These are phyloP conservation scores for Polydrusus pterygomalis DNA, from an alignment of 2,888 invertebrate species.

Conservation along the genomic window DNA sequence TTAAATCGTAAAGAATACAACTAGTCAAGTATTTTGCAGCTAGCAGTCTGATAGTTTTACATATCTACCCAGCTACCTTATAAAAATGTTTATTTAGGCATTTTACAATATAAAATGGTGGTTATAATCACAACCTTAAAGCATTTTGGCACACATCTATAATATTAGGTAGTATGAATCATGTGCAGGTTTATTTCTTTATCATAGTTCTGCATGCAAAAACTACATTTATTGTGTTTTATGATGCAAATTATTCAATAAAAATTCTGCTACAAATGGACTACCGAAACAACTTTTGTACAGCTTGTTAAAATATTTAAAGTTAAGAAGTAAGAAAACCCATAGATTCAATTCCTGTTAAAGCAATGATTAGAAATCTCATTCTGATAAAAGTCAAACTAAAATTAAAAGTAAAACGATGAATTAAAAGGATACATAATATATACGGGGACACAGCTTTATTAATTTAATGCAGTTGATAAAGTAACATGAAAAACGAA, in stretches of 20 bases:
- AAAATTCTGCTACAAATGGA: not conserved
- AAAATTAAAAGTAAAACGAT: conserved; percentile 25
- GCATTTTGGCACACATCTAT: conserved; percentile 1
- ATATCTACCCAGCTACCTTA: not conserved
- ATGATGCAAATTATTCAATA: not conserved
- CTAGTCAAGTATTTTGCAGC: not conserved
- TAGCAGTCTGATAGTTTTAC: too few relatives aligned
- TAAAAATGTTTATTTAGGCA: not conserved
- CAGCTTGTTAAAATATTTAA: too few relatives aligned
- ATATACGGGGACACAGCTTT: conserved; percentile 10
- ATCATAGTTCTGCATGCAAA: not conserved
- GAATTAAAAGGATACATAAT: conserved; percentile 1
- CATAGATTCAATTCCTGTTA: too few relatives aligned
- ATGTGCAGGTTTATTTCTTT: not conserved
- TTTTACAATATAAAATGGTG: not conserved
- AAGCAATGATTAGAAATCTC: too few relatives aligned
- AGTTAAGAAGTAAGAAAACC: too few relatives aligned
- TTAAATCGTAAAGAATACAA: not conserved
- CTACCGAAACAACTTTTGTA: not conserved
- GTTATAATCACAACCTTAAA: not conserved
- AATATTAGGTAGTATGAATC: not conserved
- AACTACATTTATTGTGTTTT: not conserved
- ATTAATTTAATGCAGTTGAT: not conserved
- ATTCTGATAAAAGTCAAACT: too few relatives aligned
- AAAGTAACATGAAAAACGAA: not conserved